These are phyloP conservation scores for Alexandromys fortis DNA, from an alignment of 2,113 vertebrate species.

Conservation along the genomic window DNA sequence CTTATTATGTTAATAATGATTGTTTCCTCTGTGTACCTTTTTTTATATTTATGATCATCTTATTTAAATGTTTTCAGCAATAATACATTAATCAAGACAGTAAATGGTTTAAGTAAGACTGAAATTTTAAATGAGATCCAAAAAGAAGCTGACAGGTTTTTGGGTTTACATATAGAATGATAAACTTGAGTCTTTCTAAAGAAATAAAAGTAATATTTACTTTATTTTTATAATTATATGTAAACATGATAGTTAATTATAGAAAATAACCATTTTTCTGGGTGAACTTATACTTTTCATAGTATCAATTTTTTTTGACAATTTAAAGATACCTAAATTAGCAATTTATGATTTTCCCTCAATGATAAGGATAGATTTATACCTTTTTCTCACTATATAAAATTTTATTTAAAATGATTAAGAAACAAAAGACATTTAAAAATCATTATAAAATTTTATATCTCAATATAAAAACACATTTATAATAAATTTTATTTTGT, in stretches of 20 bases:
- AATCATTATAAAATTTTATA: constrained; percentile 1
- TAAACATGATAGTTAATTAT: constrained; percentile 9
- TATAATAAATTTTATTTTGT: neutral
- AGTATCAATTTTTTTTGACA: neutral
- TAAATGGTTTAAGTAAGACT: neutral
- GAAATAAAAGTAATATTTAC: constrained; percentile 12
- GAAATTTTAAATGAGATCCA: neutral
- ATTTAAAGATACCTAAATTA: neutral
- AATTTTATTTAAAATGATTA: constrained; percentile 34
- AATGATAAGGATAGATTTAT: neutral
- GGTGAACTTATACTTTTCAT: neutral
- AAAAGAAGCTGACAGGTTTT: neutral
- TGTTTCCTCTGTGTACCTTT: neutral
- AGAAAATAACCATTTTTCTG: constrained; percentile 27
- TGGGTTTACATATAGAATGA: neutral
- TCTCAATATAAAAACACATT: constrained; percentile 66
- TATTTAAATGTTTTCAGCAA: neutral
- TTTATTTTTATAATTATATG: constrained; percentile 19
- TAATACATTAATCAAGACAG: neutral
- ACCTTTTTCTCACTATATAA: neutral
- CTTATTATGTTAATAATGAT: neutral
- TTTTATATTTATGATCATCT: neutral
- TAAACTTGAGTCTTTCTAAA: constrained; percentile 21
- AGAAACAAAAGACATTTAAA: constrained; percentile 44
- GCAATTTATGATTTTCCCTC: neutral